Base-by-base conservation (phyloP, 2,888 invertebrate species). In the Trichogramma evanescens region DNA sequence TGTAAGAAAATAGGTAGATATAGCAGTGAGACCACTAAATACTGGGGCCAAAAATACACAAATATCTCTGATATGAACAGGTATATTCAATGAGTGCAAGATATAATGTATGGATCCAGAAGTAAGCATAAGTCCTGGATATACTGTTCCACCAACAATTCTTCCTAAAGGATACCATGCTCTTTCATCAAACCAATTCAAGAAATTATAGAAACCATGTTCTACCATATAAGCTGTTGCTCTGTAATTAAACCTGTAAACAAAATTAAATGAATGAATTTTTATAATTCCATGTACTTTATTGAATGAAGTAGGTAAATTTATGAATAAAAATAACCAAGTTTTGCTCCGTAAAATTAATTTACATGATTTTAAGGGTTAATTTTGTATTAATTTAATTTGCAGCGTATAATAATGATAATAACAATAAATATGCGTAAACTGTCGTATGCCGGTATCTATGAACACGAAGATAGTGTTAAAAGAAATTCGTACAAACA, bases 111-210 rank as follows among this genome's bases (percentile, higher is more conserved):
- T 97, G 46, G 92, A 86, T 59, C 98, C 99, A 6, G 98, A 99
- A 44, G 99, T 99, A 65, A 99, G 87, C 99, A 99, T 99, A 64
- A 99, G 83, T 46, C 99, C 99, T 38, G 99, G 99, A 78, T 98
- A 99, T 46, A 99, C 98, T 0, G 99, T 99, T 64, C 99, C 99
- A 51, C 99, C 99, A 48, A 99, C 99, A 71, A 99, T 99, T 67
- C 99, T 86, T 0, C 99, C 96, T 58, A 99, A 81, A 0, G 99
- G 99, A 78, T 99, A 99, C 99, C 99, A 99, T 56, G 99, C 99
- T 71, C 98, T 83, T 76, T 99, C 99, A 79, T 99, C 99, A 78
- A 99, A 99, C 99, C 99, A 99, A 80, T 99, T 99, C 65, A 99
- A 82, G 79, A 99, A 99, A 78, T 98, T 94, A 80, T 99, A 99